Evolutionary conservation across 1,140 invertebrate genomes (phyloP), one percentile per base, ranked within the genome.

Genomic region (Sarcophaga bullata): DNA sequence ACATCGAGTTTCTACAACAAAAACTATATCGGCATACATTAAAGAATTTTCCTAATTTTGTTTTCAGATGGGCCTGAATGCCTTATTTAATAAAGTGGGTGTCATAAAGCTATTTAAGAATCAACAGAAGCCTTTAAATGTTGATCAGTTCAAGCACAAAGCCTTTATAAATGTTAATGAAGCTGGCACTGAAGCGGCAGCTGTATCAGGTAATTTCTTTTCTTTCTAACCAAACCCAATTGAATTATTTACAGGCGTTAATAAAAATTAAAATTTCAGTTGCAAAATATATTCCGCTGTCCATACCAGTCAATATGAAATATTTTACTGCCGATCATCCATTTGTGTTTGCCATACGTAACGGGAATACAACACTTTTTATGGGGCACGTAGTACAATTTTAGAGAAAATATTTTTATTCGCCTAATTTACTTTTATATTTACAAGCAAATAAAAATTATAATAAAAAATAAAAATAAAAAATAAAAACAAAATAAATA

Each of bases 281-380:
- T 87, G 86, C 86, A 58, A 87, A 88, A 72, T 85, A 89, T 54
- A 85, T 89, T 80, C 88, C 88, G 0, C 78, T 89, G 17, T 87
- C 88, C 19, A 84, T 89, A 84, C 88, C 88, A 0, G 6, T 75
- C 1, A 85, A 86, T 52, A 78, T 86, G 9, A 84, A 73, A 11
- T 83, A 85, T 37, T 89, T 89, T 81, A 85, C 75, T 52, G 88
- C 84, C 73, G 84, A 89, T 81, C 88, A 86, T 82, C 88, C 88
- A 1, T 89, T 89, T 80, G 25, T 89, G n/a, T 89, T 88, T 46
- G 88, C 87, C 54, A 85, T 89, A 47, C 86, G 88, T 19, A 84
- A 86, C 8, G 83, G 86, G 8, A 80, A 82, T 15, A 78, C 88
- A 52, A 88, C 88, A 58, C 87, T 87, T 73, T 89, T 89, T 80